Conservation (phyloP, 1,140 invertebrate species). For the Drosophila nannoptera region DNA sequence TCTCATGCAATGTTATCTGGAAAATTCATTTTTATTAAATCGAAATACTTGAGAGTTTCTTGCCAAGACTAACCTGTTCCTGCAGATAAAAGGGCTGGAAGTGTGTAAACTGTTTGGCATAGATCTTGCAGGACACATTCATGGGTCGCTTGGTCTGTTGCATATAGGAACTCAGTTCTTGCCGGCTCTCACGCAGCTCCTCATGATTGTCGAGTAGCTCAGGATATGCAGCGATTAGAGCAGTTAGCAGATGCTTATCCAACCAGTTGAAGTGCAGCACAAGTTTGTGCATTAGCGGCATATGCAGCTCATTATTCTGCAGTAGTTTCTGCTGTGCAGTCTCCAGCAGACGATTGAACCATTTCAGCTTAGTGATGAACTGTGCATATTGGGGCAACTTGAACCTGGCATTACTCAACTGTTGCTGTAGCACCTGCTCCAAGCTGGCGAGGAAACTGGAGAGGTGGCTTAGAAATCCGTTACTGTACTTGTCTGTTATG, state of each 20-base stretch:
- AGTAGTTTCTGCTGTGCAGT: constrained; percentile 55
- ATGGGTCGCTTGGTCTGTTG: constrained; percentile 57
- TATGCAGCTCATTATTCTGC: constrained; percentile 53
- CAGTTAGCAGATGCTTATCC: constrained; percentile 58
- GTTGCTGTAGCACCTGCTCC: constrained; percentile 24
- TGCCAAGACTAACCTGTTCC: constrained; percentile 55
- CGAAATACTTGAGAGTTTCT: not conserved
- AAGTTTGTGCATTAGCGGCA: constrained; percentile 68
- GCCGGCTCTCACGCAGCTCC: constrained; percentile 8
- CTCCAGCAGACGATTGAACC: constrained; percentile 67
- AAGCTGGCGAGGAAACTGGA: constrained; percentile 45
- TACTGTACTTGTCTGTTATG: constrained; percentile 59
- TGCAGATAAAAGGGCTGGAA: constrained; percentile 68
- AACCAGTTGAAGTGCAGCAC: constrained; percentile 77
- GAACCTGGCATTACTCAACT: constrained; percentile 26
- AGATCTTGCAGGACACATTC: constrained; percentile 65
- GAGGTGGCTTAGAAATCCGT: constrained; percentile 54
- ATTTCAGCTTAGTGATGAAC: constrained; percentile 53
- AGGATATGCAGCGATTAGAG: constrained; percentile 16
- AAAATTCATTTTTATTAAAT: not conserved
- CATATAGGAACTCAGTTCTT: constrained; percentile 49
- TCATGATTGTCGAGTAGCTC: constrained; percentile 2
- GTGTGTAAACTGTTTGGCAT: constrained; percentile 65
- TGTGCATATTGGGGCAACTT: constrained; percentile 41
- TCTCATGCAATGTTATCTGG: constrained; percentile 30